phyloP scores from a whole-genome alignment of 2,888 invertebrate species.

The Polia nebulosa region DNA sequence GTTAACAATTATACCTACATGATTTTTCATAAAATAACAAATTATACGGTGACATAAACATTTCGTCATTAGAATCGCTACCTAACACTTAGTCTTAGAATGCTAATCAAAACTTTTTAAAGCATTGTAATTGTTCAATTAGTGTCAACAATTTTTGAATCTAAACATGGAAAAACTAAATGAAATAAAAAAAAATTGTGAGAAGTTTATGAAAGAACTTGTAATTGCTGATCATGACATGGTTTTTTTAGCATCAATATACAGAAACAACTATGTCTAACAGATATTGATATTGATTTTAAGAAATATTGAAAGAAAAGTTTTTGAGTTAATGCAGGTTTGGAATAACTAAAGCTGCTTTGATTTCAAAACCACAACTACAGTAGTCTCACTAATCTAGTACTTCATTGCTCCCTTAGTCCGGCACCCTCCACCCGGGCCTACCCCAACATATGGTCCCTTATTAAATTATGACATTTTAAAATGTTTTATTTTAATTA shows the following conservation, averaged over 20 bases:
- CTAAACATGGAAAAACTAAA: constrained; percentile 3
- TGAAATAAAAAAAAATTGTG: constrained; percentile 1
- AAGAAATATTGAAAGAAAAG: background rate
- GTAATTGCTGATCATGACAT: constrained; percentile 26
- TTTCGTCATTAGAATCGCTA: background rate
- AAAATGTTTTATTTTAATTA: no score
- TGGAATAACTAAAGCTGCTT: background rate
- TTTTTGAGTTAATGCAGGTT: background rate
- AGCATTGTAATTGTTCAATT: background rate
- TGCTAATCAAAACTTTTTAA: background rate
- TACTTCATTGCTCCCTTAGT: no score
- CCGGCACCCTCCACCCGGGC: no score
- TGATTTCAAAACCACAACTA: background rate
- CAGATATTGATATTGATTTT: background rate
- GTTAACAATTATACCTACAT: no score
- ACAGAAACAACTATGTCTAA: background rate
- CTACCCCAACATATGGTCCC: no score
- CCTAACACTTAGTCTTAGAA: background rate
- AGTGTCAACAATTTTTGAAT: constrained; percentile 13
- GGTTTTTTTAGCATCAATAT: background rate
- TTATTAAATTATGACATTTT: no score
- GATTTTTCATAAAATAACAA: no score
- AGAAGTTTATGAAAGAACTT: constrained; percentile 7
- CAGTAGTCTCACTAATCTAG: no score
- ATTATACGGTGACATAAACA: no score